Conservation (phyloP, 1,140 invertebrate species). For the Tetramorium parvispinum region DNA sequence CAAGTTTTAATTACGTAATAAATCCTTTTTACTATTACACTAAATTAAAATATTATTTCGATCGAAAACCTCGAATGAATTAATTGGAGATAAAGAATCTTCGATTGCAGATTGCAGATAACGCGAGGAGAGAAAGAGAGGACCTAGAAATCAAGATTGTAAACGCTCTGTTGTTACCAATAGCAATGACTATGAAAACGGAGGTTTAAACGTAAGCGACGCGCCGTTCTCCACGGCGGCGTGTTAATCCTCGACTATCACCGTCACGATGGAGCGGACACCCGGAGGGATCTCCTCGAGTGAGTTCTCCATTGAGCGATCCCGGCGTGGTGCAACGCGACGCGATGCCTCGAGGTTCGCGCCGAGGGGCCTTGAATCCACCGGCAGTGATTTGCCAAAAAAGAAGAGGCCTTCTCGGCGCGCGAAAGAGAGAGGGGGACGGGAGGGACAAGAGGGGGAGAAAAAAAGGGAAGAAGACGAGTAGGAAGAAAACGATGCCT, state of each 20-base stretch:
- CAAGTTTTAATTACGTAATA: neutral
- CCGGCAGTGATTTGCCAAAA: slow-evolving; percentile 60
- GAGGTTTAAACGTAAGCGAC: slow-evolving; percentile 36
- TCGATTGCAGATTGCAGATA: neutral
- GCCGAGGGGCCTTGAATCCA: slow-evolving; percentile 48
- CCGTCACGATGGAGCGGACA: slow-evolving; percentile 41
- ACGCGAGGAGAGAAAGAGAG: neutral
- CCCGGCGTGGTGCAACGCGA: neutral
- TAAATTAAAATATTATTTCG: slow-evolving; percentile 12
- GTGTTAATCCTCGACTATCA: slow-evolving; percentile 47
- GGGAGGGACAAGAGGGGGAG: neutral
- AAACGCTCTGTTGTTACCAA: slow-evolving; percentile 23
- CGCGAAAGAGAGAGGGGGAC: slow-evolving; percentile 50
- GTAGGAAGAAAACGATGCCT: slow-evolving; percentile 69
- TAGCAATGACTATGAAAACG: slow-evolving; percentile 21
- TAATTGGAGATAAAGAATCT: neutral
- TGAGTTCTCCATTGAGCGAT: slow-evolving; percentile 51
- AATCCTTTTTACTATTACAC: neutral
- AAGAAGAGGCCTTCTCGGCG: slow-evolving; percentile 44
- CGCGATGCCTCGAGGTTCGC: slow-evolving; percentile 27
- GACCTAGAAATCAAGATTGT: neutral
- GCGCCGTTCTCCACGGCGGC: slow-evolving; percentile 16
- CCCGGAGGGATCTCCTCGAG: slow-evolving; percentile 31
- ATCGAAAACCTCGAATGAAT: slow-evolving; percentile 14
- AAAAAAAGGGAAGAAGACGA: slow-evolving; percentile 46